Evolutionary conservation across 2,113 vertebrate genomes (phyloP), one percentile per base, ranked within the genome.

Genomic region (Aegotheles bennettii): DNA sequence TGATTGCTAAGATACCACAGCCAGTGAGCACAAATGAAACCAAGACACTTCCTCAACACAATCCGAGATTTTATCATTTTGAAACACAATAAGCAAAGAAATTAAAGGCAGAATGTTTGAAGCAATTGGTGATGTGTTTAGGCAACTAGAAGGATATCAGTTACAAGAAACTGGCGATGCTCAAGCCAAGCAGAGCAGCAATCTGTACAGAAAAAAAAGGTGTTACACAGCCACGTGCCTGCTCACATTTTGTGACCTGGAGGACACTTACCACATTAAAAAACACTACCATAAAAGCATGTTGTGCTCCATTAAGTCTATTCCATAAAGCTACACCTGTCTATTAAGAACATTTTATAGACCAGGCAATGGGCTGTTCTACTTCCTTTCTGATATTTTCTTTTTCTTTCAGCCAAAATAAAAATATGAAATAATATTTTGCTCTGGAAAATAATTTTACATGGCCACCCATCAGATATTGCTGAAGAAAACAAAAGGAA

Each of bases 311-410:
- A 29, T 48, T 54, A 70, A 18, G 91, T 69, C 20, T 60, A 5
- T 38, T 61, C 15, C 12, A 28, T 36, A 77, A 84, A 91, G 21
- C 19, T 74, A 75, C 56, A 61, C 33, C 69, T 36, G 12, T 50
- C 45, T 68, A n/a, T 25, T 65, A 47, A 63, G 47, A 48, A 59
- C 2, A 69, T 38, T 50, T 75, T 64, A 54, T 1, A 84, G 24
- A 11, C 19, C 67, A 85, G 33, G 24, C 2, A 1, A 42, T 0
- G 0, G 16, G 3, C 10, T 26, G 2, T 35, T 51, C 20, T 59
- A 33, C 25, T 35, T 53, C 21, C 21, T 76, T 73, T 74, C 8
- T 21, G 29, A 31, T 54, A n/a, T n/a, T n/a, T 68, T 61, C 2
- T 11, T 85, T 50, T 67, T 64, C 21, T 76, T 73, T 74, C 8